Conservation (phyloP, 1,140 invertebrate genomes). For the Drosophila nasuta region DNA sequence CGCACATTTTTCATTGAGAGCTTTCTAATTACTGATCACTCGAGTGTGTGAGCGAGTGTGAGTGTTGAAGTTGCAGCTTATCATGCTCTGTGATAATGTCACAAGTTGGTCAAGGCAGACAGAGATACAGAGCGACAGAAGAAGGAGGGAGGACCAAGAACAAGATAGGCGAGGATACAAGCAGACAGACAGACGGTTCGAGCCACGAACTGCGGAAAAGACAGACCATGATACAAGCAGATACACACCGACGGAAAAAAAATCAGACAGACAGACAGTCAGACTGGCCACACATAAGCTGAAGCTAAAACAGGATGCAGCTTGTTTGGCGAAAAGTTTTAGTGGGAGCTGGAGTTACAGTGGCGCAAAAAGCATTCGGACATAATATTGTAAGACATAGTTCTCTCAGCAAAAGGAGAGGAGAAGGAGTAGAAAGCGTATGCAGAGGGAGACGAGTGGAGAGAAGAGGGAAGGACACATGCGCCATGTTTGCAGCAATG, state of each 20-base stretch:
- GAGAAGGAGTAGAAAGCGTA: too few relatives aligned
- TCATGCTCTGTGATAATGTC: constrained; percentile 11
- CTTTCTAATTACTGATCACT: constrained; percentile 52
- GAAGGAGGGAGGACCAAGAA: too few relatives aligned
- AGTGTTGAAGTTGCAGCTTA: not conserved
- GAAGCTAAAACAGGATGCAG: not conserved
- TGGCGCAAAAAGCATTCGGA: constrained; percentile 24
- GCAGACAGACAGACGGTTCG: too few relatives aligned
- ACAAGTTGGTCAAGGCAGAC: constrained; percentile 3
- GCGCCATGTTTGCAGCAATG: constrained; percentile 53
- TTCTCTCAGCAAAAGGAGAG: not conserved
- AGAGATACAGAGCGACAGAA: constrained; percentile 25
- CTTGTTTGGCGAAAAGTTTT: not conserved
- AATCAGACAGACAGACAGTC: too few relatives aligned
- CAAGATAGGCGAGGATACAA: too few relatives aligned
- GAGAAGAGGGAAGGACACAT: constrained; percentile 28
- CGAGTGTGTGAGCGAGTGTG: not conserved
- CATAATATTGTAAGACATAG: constrained; percentile 36
- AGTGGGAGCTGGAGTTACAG: constrained; percentile 21
- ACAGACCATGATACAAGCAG: too few relatives aligned
- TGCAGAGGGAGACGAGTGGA: constrained; percentile 18
- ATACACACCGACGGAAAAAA: too few relatives aligned
- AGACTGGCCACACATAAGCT: not conserved
- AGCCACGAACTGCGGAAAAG: not conserved
- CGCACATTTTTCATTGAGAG: constrained; percentile 32